Evolutionary conservation across 2,888 invertebrate genomes (phyloP).

Genomic region (Metellina segmentata): DNA sequence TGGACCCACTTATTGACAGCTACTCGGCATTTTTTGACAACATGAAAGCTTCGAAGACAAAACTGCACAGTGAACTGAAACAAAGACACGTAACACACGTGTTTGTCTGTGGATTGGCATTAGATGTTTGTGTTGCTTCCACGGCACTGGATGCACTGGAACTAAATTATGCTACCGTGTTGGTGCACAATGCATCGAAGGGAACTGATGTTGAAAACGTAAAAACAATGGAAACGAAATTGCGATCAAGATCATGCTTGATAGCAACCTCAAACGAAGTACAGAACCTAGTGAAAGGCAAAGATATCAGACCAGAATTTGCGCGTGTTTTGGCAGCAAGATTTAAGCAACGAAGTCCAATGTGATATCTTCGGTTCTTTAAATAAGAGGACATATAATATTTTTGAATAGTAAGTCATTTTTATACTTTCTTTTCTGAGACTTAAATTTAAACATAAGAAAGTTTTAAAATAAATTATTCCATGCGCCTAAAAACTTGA

Average conservation of each 20-base stretch:
- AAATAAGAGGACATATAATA: no score
- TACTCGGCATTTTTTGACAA: slow-evolving; percentile 99
- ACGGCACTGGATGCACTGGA: slow-evolving; percentile 83
- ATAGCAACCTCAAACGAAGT: slow-evolving; percentile 24
- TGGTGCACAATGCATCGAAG: slow-evolving; percentile 94
- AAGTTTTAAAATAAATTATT: no score
- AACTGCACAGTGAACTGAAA: slow-evolving; percentile 89
- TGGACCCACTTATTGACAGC: slow-evolving; percentile 95
- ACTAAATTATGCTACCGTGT: slow-evolving; percentile 92
- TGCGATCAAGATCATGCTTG: slow-evolving; percentile 28
- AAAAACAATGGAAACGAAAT: slow-evolving; percentile 81
- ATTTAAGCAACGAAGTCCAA: no score
- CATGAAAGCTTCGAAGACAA: slow-evolving; percentile 92
- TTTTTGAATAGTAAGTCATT: no score
- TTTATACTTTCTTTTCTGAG: no score
- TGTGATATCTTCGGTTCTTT: no score
- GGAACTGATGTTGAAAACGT: slow-evolving; percentile 93
- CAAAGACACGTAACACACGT: slow-evolving; percentile 92
- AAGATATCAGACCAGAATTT: slow-evolving; percentile 49
- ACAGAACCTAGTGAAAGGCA: slow-evolving; percentile 40
- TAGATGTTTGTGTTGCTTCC: slow-evolving; percentile 92
- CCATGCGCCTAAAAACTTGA: no score
- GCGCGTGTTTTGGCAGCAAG: slow-evolving; percentile 7
- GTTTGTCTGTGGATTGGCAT: slow-evolving; percentile 96
- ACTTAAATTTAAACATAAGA: no score